These are phyloP conservation scores for Mormyrus hasselquistii DNA, from an alignment of 2,797 vertebrate genomes.

Conservation along the genomic window DNA sequence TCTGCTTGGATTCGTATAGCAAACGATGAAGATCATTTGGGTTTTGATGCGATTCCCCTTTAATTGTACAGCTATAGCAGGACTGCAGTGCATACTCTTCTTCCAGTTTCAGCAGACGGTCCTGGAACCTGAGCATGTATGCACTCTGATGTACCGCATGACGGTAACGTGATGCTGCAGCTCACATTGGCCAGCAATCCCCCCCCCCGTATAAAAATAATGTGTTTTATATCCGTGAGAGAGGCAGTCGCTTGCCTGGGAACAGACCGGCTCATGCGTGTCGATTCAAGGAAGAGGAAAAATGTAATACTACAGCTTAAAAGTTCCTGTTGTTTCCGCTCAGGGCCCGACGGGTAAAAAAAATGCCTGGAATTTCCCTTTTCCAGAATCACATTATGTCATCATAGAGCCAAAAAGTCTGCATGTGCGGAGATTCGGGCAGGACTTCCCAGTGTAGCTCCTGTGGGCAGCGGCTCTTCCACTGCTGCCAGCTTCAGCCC, in stretches of 20 bases:
- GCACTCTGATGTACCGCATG: background rate
- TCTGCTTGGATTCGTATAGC: background rate
- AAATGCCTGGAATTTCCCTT: slow-evolving; percentile 14
- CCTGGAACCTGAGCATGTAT: background rate
- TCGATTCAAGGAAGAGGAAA: background rate
- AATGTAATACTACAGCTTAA: background rate
- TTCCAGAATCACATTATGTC: background rate
- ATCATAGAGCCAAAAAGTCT: background rate
- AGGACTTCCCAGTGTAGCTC: background rate
- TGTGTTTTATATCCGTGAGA: background rate
- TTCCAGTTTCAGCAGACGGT: background rate
- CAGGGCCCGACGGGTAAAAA: background rate
- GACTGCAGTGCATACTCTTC: background rate
- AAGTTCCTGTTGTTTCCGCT: background rate
- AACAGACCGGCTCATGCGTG: background rate
- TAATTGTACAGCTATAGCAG: background rate
- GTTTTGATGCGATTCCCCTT: background rate
- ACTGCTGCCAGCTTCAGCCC: background rate
- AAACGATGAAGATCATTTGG: background rate
- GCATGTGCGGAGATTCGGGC: background rate
- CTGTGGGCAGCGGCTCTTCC: background rate
- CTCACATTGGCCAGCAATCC: background rate
- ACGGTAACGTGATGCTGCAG: background rate
- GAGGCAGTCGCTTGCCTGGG: background rate
- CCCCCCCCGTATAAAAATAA: background rate